phyloP scores from a whole-genome alignment of 2,113 vertebrate genomes.

The Tauraco erythrolophus region DNA sequence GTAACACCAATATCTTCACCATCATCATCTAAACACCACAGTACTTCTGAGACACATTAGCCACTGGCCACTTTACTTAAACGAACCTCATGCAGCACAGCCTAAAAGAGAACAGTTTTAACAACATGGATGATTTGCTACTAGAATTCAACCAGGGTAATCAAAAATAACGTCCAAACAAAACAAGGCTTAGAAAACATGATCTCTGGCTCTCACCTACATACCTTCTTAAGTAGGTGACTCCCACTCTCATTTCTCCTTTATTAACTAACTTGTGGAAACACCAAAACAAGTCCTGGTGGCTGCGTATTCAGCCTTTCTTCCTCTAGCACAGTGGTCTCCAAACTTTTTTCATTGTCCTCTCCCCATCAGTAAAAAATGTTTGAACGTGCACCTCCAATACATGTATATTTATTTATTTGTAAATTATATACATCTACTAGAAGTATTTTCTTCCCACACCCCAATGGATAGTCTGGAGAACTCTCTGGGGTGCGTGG shows the following conservation, averaged over 20 bases:
- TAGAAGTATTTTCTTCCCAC: not conserved
- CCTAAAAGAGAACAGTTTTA: not conserved
- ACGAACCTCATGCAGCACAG: not conserved
- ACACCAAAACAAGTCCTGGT: not conserved
- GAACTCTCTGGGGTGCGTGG: not conserved
- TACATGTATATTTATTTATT: fast-evolving
- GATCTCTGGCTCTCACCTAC: not conserved
- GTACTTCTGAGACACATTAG: not conserved
- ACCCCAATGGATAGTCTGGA: not conserved
- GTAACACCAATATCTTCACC: not conserved
- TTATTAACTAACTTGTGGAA: not conserved
- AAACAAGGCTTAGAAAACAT: not conserved
- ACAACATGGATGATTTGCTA: not conserved
- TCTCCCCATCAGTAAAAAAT: not conserved
- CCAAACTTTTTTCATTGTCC: fast-evolving
- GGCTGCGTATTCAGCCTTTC: not conserved
- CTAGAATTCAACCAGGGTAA: not conserved
- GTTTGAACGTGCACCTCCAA: not conserved
- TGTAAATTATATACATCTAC: not conserved
- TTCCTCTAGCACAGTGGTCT: not conserved
- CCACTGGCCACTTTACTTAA: fast-evolving
- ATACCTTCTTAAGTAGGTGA: not conserved
- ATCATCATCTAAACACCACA: not conserved
- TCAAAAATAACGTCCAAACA: conserved; percentile 3
- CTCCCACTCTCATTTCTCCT: not conserved